Evolutionary conservation across 2,797 vertebrate species (phyloP), one percentile per base, ranked within the genome.

Genomic region (Spinus olivaceus): DNA sequence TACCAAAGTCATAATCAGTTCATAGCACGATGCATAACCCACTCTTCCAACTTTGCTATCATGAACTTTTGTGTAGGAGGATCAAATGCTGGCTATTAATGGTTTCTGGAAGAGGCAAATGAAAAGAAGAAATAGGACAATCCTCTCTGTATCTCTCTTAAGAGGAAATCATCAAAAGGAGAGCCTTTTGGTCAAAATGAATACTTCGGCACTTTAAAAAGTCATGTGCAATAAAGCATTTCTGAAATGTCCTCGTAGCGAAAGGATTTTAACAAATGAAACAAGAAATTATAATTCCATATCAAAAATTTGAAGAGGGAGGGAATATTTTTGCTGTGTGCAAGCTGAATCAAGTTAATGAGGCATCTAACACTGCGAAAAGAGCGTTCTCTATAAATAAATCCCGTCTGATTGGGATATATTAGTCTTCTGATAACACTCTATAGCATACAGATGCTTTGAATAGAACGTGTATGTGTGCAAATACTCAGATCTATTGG

Each of bases 301-400:
- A 98, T 98, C 95, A 98, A 98, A 98, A 98, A 98, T 98, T 95
- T 98, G 97, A 98, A 98, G 97, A 98, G 97, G 97, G 98, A 98
- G 97, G 98, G 98, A 98, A 98, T 98, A 98, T 98, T 98, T 98
- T 98, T 98, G 97, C 98, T 98, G 97, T 98, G 97, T 97, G 97
- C 96, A 98, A 98, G 97, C 97, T 98, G 98, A 98, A 98, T 98
- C 98, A 98, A 98, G 98, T 98, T 98, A 98, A 98, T 98, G 98
- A 98, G 97, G 97, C 98, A 98, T 98, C 98, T 97, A 98, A 98
- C 98, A 98, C 93, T 97, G 98, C 97, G 66, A 98, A 98, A 98
- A 98, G 97, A 98, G 97, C 79, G 95, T 98, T 98, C 97, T 98
- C 98, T 98, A 98, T 98, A 98, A 98, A 98, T 98, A 98, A 98